Conservation (phyloP, 1,140 invertebrate species). For the Caenorhabditis briggsae region DNA sequence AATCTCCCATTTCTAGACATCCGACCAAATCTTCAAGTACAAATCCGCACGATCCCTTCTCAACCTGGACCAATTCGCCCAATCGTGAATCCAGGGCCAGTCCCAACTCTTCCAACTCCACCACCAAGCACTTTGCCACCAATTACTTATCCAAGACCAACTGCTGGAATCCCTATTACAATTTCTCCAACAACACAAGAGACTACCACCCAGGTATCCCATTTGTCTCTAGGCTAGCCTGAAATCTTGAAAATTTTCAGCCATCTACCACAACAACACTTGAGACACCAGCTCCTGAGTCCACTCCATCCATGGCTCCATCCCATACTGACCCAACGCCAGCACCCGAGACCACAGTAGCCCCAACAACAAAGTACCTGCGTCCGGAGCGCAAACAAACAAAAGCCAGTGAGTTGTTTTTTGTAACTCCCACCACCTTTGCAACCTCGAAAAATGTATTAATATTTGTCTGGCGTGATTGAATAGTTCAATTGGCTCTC, state of each 20-base stretch:
- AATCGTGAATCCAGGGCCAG: slow-evolving; percentile 35
- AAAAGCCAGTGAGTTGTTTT: slow-evolving; percentile 48
- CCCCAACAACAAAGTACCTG: slow-evolving; percentile 59
- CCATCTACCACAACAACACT: slow-evolving; percentile 10
- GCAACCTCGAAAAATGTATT: not conserved
- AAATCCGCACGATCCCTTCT: slow-evolving; percentile 51
- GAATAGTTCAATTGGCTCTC: slow-evolving; percentile 7
- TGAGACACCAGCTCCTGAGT: slow-evolving; percentile 52
- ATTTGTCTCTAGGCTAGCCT: not conserved
- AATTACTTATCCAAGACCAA: slow-evolving; percentile 40
- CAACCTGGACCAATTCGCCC: slow-evolving; percentile 42
- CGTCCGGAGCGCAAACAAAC: slow-evolving; percentile 56
- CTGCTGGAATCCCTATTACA: slow-evolving; percentile 50
- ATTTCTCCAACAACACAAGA: not conserved
- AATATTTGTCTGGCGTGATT: slow-evolving; percentile 35
- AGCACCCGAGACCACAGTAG: slow-evolving; percentile 44
- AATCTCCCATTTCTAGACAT: slow-evolving; percentile 57
- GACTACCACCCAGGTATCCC: slow-evolving; percentile 21
- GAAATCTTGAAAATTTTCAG: not conserved
- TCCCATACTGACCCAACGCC: slow-evolving; percentile 34
- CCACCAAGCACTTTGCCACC: slow-evolving; percentile 39
- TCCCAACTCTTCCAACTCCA: slow-evolving; percentile 15
- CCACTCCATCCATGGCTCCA: slow-evolving; percentile 46
- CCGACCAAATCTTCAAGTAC: slow-evolving; percentile 43
- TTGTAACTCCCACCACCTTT: not conserved